Base-by-base conservation (phyloP, 2,797 vertebrate species). In the Eidolon dupreanum region DNA sequence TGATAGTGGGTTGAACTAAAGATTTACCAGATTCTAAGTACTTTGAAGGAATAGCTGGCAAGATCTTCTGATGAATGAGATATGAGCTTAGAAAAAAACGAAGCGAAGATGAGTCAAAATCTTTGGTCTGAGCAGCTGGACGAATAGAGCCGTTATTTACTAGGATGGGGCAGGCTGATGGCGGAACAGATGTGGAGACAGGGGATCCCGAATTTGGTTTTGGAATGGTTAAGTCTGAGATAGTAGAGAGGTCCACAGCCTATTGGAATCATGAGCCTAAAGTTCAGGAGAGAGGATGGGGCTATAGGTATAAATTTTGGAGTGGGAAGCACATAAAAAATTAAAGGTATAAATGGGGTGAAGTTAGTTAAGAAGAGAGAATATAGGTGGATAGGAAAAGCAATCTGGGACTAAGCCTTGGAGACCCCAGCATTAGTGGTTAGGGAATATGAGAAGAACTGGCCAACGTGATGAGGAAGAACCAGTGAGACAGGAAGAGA, bases 51-150 rank as follows among this genome's bases (percentile, higher is more conserved):
- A 38, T 9, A 55, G 28, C 46, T 88, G 66, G 38, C 49, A 87
- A 81, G 96, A 73, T 79, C 87, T 94, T 71, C 53, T 49, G n/a
- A 17, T 63, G 92, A 65, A 84, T 65, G 43, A 73, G 74, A 86
- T 74, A 36, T 33, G 81, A 71, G 38, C 43, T 20, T 83, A 41
- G 71, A 61, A 61, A 46, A 36, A 87, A 57, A 59, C 33, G 83
- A 53, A 63, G 20, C 13, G 81, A 78, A 86, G 59, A 51, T 53
- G 43, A 87, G 55, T 55, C 55, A 53, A 36, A 36, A 57, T n/a
- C 66, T 93, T 83, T 22, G 6, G 13, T 68, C 43, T 43, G 90
- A 92, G 33, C 33, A 24, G 31, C 63, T 17, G 12, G 74, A 83
- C 0, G 73, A 55, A 20, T 53, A 31, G 38, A 28, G 33, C n/a